Evolutionary conservation across 2,797 vertebrate species (phyloP), one percentile per base, ranked within the genome.

Genomic region (Tauraco hartlaubi): DNA sequence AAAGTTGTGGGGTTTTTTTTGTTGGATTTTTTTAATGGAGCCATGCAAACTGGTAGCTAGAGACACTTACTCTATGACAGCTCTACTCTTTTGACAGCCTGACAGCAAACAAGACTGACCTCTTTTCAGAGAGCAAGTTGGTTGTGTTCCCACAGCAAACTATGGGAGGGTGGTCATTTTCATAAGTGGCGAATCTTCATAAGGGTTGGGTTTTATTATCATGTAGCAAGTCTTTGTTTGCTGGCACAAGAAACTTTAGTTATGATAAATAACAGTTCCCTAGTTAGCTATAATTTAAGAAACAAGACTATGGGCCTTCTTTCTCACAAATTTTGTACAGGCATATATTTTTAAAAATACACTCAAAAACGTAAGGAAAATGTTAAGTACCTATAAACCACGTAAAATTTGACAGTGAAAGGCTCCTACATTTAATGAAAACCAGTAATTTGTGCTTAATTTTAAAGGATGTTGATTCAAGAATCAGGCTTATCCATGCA

Each of bases 81-180:
- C 39, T 85, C 21, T 59, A 17, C 11, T 67, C 25, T 61, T 72
- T 51, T 54, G 15, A 29, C 28, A 71, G 22, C 23, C 29, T 35
- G 18, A 68, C 23, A 79, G 15, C n/a, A 59, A 63, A 43, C 3
- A 66, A 39, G 19, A 14, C 0, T 26, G 7, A 6, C 5, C 3
- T 68, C 13, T 81, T 84, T 63, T 63, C 56, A 78, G 48, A 67
- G 28, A 8, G 8, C 2, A 61, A 31, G 28, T 31, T 59, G 3
- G 2, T 15, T 90, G 4, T 61, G 9, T 75, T 86, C 15, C 1
- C 5, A 26, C 9, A 33, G 19, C 8, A 74, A 64, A 85, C 8
- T 67, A 25, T 21, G 22, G 21, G 9, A 88, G 6, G 3, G 3
- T 16, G 23, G 7, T 4, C 5, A 10, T 68, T 67, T 48, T 78